Conservation (phyloP, 2,113 vertebrate genomes). For the Pteruthius melanotis region DNA sequence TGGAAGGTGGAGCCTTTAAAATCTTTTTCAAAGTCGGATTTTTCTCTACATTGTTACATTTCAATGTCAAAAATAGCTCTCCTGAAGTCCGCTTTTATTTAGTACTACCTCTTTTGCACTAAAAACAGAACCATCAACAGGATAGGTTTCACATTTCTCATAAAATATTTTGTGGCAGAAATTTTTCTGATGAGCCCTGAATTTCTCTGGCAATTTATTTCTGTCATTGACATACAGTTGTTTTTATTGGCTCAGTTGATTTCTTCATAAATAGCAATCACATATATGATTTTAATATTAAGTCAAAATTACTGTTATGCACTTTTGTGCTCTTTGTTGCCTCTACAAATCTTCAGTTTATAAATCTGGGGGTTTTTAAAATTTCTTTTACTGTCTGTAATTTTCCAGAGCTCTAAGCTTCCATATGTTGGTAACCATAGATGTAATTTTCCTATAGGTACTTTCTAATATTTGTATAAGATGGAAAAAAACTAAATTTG, state of each 20-base stretch:
- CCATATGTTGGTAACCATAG: background rate
- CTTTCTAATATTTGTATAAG: background rate
- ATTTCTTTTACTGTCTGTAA: background rate
- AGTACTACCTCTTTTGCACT: background rate
- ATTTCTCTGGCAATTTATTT: conserved; percentile 10
- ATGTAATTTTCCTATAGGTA: background rate
- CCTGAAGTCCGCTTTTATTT: background rate
- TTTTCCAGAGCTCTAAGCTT: background rate
- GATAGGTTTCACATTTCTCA: background rate
- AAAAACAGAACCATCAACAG: background rate
- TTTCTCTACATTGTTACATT: background rate
- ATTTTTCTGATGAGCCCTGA: background rate
- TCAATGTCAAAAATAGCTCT: background rate
- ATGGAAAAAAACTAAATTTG: background rate
- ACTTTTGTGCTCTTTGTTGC: background rate
- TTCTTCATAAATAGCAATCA: conserved; percentile 37
- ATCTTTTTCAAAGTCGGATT: background rate
- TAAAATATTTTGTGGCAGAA: background rate
- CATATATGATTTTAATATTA: conserved; percentile 6
- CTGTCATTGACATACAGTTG: background rate
- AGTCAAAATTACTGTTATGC: background rate
- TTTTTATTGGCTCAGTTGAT: background rate
- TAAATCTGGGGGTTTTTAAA: background rate
- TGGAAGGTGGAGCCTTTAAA: background rate
- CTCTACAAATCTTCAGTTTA: background rate